phyloP scores from a whole-genome alignment of 2,888 invertebrate genomes.

The Barypeithes pellucidus region DNA sequence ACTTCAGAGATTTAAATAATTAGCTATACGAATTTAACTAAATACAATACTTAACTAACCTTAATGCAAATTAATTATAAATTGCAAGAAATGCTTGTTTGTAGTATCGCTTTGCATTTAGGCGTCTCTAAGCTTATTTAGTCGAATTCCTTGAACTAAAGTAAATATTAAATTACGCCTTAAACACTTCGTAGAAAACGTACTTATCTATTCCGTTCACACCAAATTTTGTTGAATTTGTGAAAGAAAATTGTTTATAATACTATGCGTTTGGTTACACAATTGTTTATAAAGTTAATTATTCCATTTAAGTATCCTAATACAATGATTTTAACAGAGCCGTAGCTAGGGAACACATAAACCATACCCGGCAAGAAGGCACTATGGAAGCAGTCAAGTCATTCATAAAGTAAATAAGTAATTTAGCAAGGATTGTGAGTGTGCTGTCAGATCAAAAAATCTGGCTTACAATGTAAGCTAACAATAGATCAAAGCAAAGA shows the following conservation, averaged over 20 bases:
- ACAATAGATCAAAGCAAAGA: too few relatives aligned
- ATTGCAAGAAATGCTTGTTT: constrained; percentile 19
- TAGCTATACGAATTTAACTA: neutral
- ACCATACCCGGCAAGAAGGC: neutral
- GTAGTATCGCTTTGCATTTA: constrained; percentile 27
- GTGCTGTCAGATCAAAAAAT: too few relatives aligned
- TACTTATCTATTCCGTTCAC: constrained; percentile 30
- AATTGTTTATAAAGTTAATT: neutral
- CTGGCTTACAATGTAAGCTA: too few relatives aligned
- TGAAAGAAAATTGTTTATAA: constrained; percentile 20
- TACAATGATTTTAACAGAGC: neutral
- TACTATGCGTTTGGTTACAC: constrained; percentile 3
- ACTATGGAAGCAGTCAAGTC: too few relatives aligned
- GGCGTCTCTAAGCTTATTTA: constrained; percentile 38
- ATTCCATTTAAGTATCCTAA: constrained; percentile 1
- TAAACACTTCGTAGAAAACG: constrained; percentile 23
- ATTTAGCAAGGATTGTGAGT: too few relatives aligned
- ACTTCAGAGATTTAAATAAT: neutral
- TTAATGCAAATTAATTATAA: constrained; percentile 12
- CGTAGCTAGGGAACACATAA: neutral
- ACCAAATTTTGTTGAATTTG: constrained; percentile 29
- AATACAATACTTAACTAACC: constrained; percentile 3
- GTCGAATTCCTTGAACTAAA: constrained; percentile 32
- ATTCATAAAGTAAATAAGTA: too few relatives aligned
- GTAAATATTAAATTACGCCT: constrained; percentile 35